phyloP scores from a whole-genome alignment of 2,113 vertebrate species.

The Meles meles region DNA sequence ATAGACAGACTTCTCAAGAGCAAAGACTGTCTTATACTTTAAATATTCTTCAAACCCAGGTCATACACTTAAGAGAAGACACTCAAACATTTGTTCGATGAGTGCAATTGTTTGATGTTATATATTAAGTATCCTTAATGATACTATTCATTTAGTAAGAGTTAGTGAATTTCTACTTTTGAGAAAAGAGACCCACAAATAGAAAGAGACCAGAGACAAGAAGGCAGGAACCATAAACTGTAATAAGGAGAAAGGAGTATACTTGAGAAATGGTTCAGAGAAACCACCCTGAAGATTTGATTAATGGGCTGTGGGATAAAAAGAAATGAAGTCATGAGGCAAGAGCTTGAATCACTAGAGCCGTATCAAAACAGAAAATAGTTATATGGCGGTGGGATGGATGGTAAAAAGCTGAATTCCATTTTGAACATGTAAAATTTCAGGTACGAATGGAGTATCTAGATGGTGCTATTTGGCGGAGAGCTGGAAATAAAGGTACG shows the following conservation, averaged over 20 bases:
- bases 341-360: neutral
- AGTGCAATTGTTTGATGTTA: neutral
- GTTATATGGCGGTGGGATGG: neutral
- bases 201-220: neutral
- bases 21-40: neutral
- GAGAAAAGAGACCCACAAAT: neutral
- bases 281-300: neutral
- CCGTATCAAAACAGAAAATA: neutral
- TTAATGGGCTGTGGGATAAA: neutral
- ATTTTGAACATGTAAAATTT: neutral
- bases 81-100: neutral
- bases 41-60: neutral
- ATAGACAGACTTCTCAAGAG: neutral
- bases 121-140: neutral
- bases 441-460: neutral
- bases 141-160: neutral
- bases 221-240: neutral
- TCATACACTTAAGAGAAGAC: neutral
- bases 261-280: neutral
- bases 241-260: neutral
- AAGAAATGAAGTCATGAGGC: neutral
- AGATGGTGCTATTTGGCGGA: neutral
- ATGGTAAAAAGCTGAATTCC: neutral
- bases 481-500: neutral
- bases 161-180: neutral